A percentile compares a stretch with the other conserved stretches of the same genome.
phyloP scores from a whole-genome alignment of 2,113 vertebrate species.

The Vulpes vulpes region DNA sequence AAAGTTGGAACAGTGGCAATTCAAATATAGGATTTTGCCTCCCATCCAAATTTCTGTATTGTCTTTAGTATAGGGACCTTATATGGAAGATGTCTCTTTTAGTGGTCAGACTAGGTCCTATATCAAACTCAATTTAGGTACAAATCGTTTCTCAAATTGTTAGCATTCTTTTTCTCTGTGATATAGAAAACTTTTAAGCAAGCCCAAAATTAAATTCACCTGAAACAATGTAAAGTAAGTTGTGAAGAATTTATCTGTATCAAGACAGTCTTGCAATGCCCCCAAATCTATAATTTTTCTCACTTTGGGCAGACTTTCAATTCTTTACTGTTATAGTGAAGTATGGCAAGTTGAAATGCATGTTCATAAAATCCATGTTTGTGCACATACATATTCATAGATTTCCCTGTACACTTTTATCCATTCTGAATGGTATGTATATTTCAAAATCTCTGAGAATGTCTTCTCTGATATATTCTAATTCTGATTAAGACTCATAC shows the following conservation, averaged over 20 bases:
- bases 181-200: background rate
- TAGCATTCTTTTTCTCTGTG: background rate
- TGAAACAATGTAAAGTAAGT: background rate
- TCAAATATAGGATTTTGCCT: background rate
- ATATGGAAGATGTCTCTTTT: background rate
- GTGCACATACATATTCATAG: constrained; percentile 40
- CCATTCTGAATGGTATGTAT: background rate
- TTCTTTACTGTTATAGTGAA: background rate
- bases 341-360: background rate
- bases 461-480: background rate
- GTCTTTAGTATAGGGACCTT: background rate
- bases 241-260: constrained; percentile 11
- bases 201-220: background rate
- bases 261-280: background rate
- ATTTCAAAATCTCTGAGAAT: background rate
- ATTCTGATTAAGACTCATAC: background rate
- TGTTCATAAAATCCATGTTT: constrained; percentile 32
- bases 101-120: background rate
- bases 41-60: background rate
- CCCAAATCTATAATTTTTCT: background rate
- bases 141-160: background rate
- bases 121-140: background rate
- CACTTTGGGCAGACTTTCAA: background rate
- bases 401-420: background rate
- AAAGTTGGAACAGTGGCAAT: background rate